These are phyloP conservation scores for Carterocephalus palaemon DNA, from an alignment of 2,888 invertebrate genomes.

Conservation along the genomic window DNA sequence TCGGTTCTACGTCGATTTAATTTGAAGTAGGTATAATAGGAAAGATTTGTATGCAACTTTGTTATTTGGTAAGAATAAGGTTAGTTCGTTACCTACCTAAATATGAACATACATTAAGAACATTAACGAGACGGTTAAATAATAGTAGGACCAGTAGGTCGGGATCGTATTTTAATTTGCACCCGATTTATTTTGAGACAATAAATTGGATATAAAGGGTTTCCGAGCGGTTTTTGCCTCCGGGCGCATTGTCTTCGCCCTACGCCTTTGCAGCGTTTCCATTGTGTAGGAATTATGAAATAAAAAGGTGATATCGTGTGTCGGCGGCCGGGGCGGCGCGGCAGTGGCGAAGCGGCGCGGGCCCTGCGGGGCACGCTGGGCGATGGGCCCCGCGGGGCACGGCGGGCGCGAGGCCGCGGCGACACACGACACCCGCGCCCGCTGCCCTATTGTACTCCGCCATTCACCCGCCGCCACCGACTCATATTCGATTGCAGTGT, in stretches of 20 bases:
- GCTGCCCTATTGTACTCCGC: constrained; percentile 49
- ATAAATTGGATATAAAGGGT: constrained; percentile 75
- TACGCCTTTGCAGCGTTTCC: constrained; percentile 66
- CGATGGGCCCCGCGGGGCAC: constrained; percentile 47
- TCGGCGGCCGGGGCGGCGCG: constrained; percentile 53
- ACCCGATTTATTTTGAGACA: constrained; percentile 78
- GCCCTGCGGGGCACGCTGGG: constrained; percentile 43
- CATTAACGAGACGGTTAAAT: constrained; percentile 15
- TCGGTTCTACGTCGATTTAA: no score
- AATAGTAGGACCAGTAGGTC: constrained; percentile 14
- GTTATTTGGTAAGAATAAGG: no score
- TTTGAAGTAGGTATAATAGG: no score
- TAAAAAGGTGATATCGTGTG: constrained; percentile 77
- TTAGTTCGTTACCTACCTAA: no score
- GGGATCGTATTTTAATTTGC: constrained; percentile 68
- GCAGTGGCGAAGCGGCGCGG: constrained; percentile 43
- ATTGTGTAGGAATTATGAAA: constrained; percentile 75
- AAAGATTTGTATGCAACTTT: no score
- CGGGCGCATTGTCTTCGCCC: constrained; percentile 78
- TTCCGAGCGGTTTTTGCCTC: constrained; percentile 73
- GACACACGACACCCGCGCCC: constrained; percentile 41
- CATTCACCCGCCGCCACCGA: constrained; percentile 55
- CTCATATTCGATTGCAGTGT: constrained; percentile 74
- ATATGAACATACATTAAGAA: no score
- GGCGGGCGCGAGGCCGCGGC: constrained; percentile 38